Base-by-base conservation (phyloP, 37 sponge, comb jelly and placozoan genomes). In the Theonella swinhoei region DNA sequence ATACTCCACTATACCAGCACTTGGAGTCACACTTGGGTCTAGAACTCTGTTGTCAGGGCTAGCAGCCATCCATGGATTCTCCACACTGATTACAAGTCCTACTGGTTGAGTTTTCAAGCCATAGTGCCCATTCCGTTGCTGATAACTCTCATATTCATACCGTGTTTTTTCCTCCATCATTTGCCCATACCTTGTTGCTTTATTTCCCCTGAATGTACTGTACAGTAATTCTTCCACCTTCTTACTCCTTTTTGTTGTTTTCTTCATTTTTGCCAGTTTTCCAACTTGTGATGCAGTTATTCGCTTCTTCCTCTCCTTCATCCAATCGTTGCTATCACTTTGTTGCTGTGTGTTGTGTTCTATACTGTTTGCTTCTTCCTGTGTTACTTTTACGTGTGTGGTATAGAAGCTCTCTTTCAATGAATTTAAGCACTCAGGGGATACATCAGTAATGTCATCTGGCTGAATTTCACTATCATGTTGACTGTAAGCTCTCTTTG, bases 1-100 rank as follows among this genome's bases (percentile, higher is more conserved):
- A 35, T 43, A 69, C 47, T 85, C 85, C 4, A 47, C 71, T 31
- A 85, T 47, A 4, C 85, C 78, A 0, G 42, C 32, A 26, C 78
- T 64, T 22, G 37, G 71, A 40, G 30, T 2, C 3, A 28, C 64
- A 39, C 23, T 64, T 3, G 86, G 86, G 62, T 86, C 86, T 41
- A 38, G 38, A n/a, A 86, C 86, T 32, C 17, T 7, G 33, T 37
- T 79, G 62, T 78, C 86, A 19, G 79, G 86, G 30, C 65, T 86
- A 17, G 74, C 86, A 62, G 86, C 86, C 41, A 86, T 8, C 86
- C 86, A 86, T 37, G 79, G 85, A 2, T 37, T 77, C 14, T 77
- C 38, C 7, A 0, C 0, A 24, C 72, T 69, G 24, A 76, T 41
- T 4, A 69, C 39, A 28, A 85, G 68, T 0, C 86, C 86, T 26